Base-by-base conservation (phyloP, 2,113 vertebrate species). In the Kryptolebias marmoratus region DNA sequence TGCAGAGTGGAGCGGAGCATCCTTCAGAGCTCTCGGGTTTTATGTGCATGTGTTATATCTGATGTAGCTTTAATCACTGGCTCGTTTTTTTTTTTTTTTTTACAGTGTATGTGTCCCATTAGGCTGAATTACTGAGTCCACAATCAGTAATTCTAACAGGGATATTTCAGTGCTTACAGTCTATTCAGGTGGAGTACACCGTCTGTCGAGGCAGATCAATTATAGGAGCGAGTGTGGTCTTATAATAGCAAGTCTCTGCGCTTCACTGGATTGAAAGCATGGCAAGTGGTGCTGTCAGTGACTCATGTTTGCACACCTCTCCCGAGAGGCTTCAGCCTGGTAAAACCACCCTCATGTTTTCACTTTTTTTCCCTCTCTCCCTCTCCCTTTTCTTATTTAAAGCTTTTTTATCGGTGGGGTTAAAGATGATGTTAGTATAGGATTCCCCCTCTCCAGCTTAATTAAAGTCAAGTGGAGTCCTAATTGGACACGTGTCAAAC, bases 401-500 rank as follows among this genome's bases (percentile, higher is more conserved):
- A 84, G 47, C 75, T 68, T 54, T 68, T 54, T 81, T 71, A 45
- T 69, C 57, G 49, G 52, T 67, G 65, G 22, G 71, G 64, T 58
- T 64, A 64, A 63, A 73, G 52, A 80, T 49, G 70, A 28, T 50
- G 82, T 63, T 64, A 74, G 70, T 22, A 54, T 3, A 77, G 61
- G 79, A 63, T 71, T 64, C 75, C 31, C 30, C 80, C 68, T 72
- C 45, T 78, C 61, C 9, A 4, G 72, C 73, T 82, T 75, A 80
- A 87, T 88, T 79, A 85, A 67, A 8, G 70, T 76, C 67, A 60
- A 69, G 56, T 44, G 45, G 50, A 55, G 42, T 61, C 75, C 76
- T 87, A 89, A 88, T 86, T 88, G 87, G 86, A 79, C 67, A 73
- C 69, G 57, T 73, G 73, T 81, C 80, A 79, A 64, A 75, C 70